Evolutionary conservation across 2,888 invertebrate genomes (phyloP), one percentile per base, ranked within the genome.

Genomic region (Tribolium freemani): DNA sequence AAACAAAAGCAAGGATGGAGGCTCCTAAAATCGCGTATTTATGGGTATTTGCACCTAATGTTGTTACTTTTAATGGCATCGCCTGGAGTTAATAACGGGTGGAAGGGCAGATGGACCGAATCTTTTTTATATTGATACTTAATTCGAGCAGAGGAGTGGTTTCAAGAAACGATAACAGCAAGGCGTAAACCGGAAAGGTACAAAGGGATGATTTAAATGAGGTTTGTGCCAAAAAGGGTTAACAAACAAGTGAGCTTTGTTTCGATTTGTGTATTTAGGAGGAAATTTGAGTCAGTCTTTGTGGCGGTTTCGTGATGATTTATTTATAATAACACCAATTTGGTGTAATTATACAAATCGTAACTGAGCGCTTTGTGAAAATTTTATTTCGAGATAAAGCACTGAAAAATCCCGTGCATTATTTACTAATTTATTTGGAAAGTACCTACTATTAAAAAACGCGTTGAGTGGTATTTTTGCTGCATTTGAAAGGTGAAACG

Each of bases 1-100:
- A 45, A 54, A 66, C 44, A 66, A 54, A 53, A 26, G 51, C 26
- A 6, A 11, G 6, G 38, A 38, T 6, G 46, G 54, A 11, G 53
- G 9, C 54, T 50, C 46, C 45, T 56, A 67, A 56, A 67, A 57
- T 57, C 45, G 8, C 13, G 56, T 46, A 67, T 67, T 67, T 67
- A 67, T 67, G 13, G 50, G 26, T 30, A 30, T 67, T 67, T 67
- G 50, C 57, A 67, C 44, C 67, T 48, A 60, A 60, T 60, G 13
- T 48, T 46, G 48, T 60, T 60, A 60, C 20, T 60, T 60, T 48
- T 44, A 38, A 38, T 3, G 38, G 38, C 6, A 38, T 3, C 4
- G 38, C 38, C 38, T 38, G 38, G 38, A 38, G 8, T 38, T 38
- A 38, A 38, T 38, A 4, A 38, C 4, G 31, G 31, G 31, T 8